A percentile compares a stretch with the other conserved stretches of the same genome.
Conservation (phyloP, 2,888 invertebrate species). For the Copidosoma aretas region DNA sequence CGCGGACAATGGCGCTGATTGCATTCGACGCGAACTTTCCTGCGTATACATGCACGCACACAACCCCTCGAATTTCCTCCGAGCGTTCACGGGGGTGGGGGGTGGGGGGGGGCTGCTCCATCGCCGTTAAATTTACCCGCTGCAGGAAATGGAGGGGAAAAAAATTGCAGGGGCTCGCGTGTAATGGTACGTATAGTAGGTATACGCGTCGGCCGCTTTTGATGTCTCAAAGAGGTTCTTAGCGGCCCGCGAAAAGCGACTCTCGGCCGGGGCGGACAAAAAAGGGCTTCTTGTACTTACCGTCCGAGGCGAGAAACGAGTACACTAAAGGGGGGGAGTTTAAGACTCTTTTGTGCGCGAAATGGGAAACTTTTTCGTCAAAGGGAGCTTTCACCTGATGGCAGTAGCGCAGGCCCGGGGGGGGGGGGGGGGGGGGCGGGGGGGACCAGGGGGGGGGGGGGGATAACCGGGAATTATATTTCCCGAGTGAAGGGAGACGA, state of each 20-base stretch:
- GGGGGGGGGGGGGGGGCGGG: no score
- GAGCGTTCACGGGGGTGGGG: no score
- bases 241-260: neutral
- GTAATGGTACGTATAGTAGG: neutral
- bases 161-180: no score
- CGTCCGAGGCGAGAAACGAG: neutral
- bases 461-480: no score
- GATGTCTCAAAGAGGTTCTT: slow-evolving; percentile 23
- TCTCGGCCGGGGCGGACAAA: neutral
- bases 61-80: no score
- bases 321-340: neutral
- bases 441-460: no score
- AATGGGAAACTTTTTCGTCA: neutral
- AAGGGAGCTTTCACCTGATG: neutral
- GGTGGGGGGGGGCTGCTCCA: neutral
- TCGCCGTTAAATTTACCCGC: neutral
- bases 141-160: neutral
- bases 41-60: no score
- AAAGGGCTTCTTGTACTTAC: neutral
- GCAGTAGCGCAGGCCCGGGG: no score
- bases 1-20: no score
- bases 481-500: no score
- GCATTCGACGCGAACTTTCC: no score
- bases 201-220: slow-evolving; percentile 5
- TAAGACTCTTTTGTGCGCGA: neutral